These are phyloP conservation scores for Stramonita haemastoma DNA, from an alignment of 2,888 invertebrate genomes.

Conservation along the genomic window DNA sequence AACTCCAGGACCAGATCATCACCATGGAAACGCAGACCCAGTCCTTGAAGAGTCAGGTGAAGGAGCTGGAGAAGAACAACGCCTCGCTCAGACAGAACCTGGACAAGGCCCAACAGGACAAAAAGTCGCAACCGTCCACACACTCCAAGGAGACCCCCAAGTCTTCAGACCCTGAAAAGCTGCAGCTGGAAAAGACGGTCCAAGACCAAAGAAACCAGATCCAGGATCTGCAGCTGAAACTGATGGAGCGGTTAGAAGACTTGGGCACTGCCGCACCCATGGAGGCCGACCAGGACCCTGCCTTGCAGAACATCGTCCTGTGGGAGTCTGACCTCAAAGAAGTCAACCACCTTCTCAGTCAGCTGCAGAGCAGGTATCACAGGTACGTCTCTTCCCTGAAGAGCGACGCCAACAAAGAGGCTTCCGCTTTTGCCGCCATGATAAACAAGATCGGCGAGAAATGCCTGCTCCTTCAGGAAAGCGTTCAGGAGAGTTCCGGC, in stretches of 20 bases:
- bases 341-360: conserved; percentile 56
- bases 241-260: conserved; percentile 50
- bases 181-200: conserved; percentile 58
- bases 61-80: conserved; percentile 64
- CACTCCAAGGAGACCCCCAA: conserved; percentile 49
- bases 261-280: conserved; percentile 20
- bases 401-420: conserved; percentile 54
- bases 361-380: conserved; percentile 60
- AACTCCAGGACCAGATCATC: conserved; percentile 60
- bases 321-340: conserved; percentile 66
- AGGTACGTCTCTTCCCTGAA: conserved; percentile 53
- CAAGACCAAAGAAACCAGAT: conserved; percentile 61
- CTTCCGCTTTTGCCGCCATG: conserved; percentile 54
- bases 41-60: conserved; percentile 58
- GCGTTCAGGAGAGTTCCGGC: conserved; percentile 56
- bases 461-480: conserved; percentile 62
- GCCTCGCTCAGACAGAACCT: conserved; percentile 61
- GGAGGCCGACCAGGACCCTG: conserved; percentile 49
- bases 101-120: conserved; percentile 59
- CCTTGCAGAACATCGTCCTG: conserved; percentile 60
- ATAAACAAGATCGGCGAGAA: conserved; percentile 61
- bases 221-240: conserved; percentile 57
- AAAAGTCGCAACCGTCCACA: conserved; percentile 59
- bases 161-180: conserved; percentile 56
- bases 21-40: conserved; percentile 62